Base-by-base conservation (phyloP, 2,888 invertebrate species). In the Cerastis leucographa region DNA sequence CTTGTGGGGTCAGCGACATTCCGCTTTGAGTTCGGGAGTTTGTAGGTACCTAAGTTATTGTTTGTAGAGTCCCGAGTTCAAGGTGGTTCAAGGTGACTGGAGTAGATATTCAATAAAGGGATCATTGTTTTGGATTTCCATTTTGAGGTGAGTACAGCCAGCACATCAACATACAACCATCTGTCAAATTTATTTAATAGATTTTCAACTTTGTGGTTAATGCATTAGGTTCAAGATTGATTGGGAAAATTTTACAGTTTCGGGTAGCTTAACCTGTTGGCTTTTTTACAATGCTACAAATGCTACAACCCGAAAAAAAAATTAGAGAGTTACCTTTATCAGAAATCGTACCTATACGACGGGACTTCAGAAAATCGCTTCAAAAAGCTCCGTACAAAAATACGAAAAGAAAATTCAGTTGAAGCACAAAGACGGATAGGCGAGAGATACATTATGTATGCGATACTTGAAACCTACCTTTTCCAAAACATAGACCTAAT, bases 401-500 rank as follows among this genome's bases (percentile, higher is more conserved):
- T 71, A 51, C n/a, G 44, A 3, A 75, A 74, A 73, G 71, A 76
- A 81, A 78, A 67, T 65, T 79, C 71, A 65, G 49, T 17, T 8
- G 17, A 12, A 68, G 51, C 46, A 80, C 73, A 87, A 87, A 85
- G 84, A 87, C 68, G 78, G 81, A 82, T 81, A 71, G 80, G 62
- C 66, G 70, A 69, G 72, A 71, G 79, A 65, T 71, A 76, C 75
- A 88, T 89, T 86, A 85, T 61, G 85, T 88, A 90, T 89, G 86
- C 89, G 81, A 80, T 71, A 88, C 89, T 85, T 86, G 86, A 81
- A 86, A 83, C 86, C 78, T 88, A 86, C 89, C 90, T 91, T 91
- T 89, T 89, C 79, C 88, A 90, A 94, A 92, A 93, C 92, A 93
- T 87, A 92, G 91, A 91, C 92, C 88, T 91, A 91, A 94, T 94